Evolutionary conservation across 2,113 vertebrate genomes (phyloP).

Genomic region (Nycticebus coucang): DNA sequence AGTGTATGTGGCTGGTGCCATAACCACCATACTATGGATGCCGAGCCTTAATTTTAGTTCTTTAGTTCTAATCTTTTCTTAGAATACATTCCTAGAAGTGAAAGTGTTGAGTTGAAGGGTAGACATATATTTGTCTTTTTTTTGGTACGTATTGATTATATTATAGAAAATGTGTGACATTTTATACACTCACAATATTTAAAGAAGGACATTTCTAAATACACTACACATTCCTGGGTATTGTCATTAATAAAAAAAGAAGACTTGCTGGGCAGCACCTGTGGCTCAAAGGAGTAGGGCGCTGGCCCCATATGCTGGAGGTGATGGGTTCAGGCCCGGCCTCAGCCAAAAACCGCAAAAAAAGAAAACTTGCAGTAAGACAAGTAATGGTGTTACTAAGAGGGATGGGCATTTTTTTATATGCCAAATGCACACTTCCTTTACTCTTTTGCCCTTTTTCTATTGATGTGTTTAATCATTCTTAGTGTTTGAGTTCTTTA

Average conservation of each 20-base stretch:
- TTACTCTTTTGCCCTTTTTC: neutral
- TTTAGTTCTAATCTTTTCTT: neutral
- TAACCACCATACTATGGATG: too few species aligned
- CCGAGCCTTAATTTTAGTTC: neutral
- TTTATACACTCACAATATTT: neutral
- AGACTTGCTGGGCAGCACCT: too few species aligned
- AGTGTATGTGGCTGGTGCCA: too few species aligned
- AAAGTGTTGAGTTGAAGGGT: neutral
- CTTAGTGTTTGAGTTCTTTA: neutral
- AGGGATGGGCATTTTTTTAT: neutral
- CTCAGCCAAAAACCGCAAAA: too few species aligned
- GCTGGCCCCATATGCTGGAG: too few species aligned
- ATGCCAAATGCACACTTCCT: neutral
- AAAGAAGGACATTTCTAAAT: neutral
- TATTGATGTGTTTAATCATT: neutral
- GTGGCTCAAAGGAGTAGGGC: too few species aligned
- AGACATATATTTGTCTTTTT: neutral
- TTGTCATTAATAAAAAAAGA: neutral
- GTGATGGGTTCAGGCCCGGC: too few species aligned
- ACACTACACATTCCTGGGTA: neutral
- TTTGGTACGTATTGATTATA: neutral
- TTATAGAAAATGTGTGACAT: neutral
- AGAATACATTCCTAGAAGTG: neutral
- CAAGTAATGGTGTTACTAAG: neutral
- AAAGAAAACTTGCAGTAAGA: neutral